Conservation (phyloP, 1,140 invertebrate genomes). For the Oedothorax gibbosus region DNA sequence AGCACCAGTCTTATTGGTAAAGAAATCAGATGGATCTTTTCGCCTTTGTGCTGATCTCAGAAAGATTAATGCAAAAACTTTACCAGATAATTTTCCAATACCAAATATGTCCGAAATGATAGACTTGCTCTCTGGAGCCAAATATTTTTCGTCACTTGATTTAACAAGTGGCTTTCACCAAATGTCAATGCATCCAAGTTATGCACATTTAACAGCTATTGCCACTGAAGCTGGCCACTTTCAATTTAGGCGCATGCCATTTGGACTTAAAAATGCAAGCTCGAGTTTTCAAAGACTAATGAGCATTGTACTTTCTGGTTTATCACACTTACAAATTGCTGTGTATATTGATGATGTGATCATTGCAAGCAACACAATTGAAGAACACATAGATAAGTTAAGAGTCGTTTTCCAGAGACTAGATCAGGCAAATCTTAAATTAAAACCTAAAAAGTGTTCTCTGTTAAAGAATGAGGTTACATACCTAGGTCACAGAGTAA, state of each 20-base stretch:
- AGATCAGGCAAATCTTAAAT: conserved; percentile 50
- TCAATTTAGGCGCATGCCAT: conserved; percentile 61
- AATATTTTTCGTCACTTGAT: no score
- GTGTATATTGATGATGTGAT: conserved; percentile 52
- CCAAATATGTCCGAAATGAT: no score
- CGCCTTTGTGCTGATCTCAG: no score
- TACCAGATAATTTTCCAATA: no score
- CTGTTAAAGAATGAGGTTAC: conserved; percentile 41
- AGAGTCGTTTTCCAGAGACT: conserved; percentile 32
- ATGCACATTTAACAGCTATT: conserved; percentile 59
- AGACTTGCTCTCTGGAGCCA: no score
- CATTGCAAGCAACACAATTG: conserved; percentile 56
- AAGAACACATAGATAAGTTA: conserved; percentile 52
- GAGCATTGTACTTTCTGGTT: conserved; percentile 36
- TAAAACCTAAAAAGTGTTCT: conserved; percentile 60
- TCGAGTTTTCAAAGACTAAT: conserved; percentile 64
- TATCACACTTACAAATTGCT: neutral
- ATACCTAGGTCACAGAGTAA: conserved; percentile 65
- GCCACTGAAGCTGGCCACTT: conserved; percentile 39
- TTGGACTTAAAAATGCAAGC: conserved; percentile 59
- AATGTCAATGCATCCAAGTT: no score
- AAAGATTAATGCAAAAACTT: no score
- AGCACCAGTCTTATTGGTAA: conserved; percentile 65
- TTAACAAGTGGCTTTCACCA: conserved; percentile 55
- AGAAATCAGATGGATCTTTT: no score